Conservation (phyloP, 2,797 vertebrate genomes). For the Chromis chromis region DNA sequence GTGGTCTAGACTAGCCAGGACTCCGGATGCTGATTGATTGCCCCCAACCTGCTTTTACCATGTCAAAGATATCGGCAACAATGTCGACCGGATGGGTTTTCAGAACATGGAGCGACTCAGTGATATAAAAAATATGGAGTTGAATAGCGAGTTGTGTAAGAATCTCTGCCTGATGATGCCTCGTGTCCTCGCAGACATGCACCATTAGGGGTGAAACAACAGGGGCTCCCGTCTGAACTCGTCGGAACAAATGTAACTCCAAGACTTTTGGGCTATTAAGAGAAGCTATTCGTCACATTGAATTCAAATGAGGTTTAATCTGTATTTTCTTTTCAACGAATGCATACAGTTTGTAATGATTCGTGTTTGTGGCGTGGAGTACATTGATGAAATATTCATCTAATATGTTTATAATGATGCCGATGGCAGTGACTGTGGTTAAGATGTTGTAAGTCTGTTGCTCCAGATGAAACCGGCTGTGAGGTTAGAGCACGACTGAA, state of each 20-base stretch:
- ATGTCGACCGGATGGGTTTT: background rate
- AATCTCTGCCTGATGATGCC: conserved; percentile 30
- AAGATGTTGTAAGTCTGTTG: background rate
- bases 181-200: conserved; percentile 64
- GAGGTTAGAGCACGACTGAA: background rate
- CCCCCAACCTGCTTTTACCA: conserved; percentile 40
- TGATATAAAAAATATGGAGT: conserved; percentile 9
- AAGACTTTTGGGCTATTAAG: conserved; percentile 52
- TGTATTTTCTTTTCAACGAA: conserved; percentile 23
- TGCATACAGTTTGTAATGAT: conserved; percentile 31
- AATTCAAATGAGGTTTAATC: conserved; percentile 47
- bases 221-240: conserved; percentile 52
- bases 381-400: conserved; percentile 26
- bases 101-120: background rate
- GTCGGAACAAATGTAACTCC: conserved; percentile 52
- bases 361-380: conserved; percentile 22
- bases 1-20: conserved; percentile 20
- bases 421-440: conserved; percentile 12
- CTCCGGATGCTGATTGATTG: conserved; percentile 40
- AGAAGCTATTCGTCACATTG: conserved; percentile 47
- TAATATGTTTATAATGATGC: conserved; percentile 20
- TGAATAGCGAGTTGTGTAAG: conserved; percentile 9
- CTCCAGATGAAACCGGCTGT: conserved; percentile 8
- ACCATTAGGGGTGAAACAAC: conserved; percentile 67
- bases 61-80: conserved; percentile 40